Evolutionary conservation across 2,888 invertebrate species (phyloP).

Genomic region (Leucophenga maculata): DNA sequence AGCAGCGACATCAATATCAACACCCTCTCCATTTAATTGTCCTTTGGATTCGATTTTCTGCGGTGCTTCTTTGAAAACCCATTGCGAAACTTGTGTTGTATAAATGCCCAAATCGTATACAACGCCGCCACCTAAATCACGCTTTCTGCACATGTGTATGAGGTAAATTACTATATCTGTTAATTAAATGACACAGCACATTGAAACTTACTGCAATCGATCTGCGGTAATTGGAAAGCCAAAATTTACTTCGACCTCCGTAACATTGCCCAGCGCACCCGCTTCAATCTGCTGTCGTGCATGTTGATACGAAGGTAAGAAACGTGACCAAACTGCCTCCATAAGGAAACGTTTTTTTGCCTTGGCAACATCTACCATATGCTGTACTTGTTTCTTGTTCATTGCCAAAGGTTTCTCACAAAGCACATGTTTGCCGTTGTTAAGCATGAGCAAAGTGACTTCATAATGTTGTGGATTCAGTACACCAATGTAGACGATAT

Average conservation of each 20-base stretch:
- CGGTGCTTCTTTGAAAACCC: conserved; percentile 81
- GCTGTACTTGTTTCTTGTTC: conserved; percentile 82
- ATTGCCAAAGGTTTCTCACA: conserved; percentile 93
- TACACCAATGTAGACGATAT: conserved; percentile 88
- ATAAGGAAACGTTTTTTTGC: conserved; percentile 84
- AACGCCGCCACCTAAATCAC: conserved; percentile 84
- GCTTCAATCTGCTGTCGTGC: conserved; percentile 78
- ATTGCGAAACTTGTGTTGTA: conserved; percentile 80
- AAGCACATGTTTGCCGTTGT: conserved; percentile 87
- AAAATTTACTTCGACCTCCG: conserved; percentile 80
- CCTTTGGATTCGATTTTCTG: conserved; percentile 79
- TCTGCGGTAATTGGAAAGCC: conserved; percentile 75
- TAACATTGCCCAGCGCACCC: conserved; percentile 81
- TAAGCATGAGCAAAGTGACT: conserved; percentile 81
- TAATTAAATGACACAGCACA: conserved; percentile 26
- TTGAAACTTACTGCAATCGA: conserved; percentile 67
- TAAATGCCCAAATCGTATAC: conserved; percentile 86
- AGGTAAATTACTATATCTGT: too few species aligned
- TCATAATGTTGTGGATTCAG: conserved; percentile 84
- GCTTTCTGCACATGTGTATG: conserved; percentile 73
- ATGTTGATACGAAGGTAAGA: conserved; percentile 83
- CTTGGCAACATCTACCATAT: conserved; percentile 80
- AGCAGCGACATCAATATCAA: conserved; percentile 74
- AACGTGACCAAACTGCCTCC: conserved; percentile 94
- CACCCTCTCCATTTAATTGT: conserved; percentile 78